These are phyloP conservation scores for Cordilura impudica DNA, from an alignment of 2,888 invertebrate genomes.

Conservation along the genomic window DNA sequence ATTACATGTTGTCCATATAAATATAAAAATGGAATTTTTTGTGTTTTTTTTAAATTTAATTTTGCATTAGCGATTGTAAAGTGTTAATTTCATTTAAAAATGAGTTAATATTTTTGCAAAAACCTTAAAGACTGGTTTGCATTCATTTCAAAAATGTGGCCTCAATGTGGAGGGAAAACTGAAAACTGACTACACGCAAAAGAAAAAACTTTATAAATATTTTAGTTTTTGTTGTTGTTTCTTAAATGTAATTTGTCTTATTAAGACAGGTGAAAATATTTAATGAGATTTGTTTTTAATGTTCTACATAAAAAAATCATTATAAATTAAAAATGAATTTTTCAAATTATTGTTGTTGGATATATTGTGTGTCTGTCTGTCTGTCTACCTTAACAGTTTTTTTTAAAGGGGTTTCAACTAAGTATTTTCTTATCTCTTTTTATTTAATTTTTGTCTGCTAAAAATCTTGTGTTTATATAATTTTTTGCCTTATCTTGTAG, in stretches of 20 bases:
- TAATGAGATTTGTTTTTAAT: not conserved
- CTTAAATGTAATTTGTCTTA: conserved; percentile 12
- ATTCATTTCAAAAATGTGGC: not conserved
- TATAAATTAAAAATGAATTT: not conserved
- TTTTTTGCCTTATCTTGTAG: not conserved
- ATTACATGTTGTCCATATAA: conserved; percentile 5
- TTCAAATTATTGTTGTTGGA: not conserved
- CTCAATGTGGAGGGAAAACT: not conserved
- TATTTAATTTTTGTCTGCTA: no score
- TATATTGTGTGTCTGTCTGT: not conserved
- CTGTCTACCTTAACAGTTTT: not conserved
- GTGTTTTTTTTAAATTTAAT: no score
- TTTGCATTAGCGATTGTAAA: not conserved
- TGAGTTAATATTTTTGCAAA: not conserved
- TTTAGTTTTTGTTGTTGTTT: conserved; percentile 2
- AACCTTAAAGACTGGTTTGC: not conserved
- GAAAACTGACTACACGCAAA: not conserved
- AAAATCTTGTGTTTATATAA: not conserved
- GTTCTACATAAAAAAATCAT: not conserved
- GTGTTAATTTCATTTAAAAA: conserved; percentile 8
- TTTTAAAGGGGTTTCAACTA: no score
- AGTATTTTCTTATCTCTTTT: no score
- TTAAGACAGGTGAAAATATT: conserved; percentile 23
- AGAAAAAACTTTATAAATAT: not conserved
- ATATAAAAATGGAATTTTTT: not conserved